Evolutionary conservation across 2,113 vertebrate genomes (phyloP).

Genomic region (Herpailurus yagouaroundi): DNA sequence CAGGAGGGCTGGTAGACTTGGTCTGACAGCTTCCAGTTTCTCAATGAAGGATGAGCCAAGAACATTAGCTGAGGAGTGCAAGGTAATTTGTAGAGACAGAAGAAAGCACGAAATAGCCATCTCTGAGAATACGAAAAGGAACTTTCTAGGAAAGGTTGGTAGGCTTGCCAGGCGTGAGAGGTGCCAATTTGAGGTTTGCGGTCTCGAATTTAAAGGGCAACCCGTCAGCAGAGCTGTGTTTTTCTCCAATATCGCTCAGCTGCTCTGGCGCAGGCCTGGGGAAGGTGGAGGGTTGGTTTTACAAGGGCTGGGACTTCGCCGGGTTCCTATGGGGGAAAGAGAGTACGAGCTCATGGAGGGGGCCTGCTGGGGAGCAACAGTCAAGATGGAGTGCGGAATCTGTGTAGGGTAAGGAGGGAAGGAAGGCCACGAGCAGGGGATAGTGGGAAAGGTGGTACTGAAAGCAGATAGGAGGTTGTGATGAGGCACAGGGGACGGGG

Average conservation of each 20-base stretch:
- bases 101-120: not conserved
- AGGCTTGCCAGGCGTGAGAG: constrained; percentile 36
- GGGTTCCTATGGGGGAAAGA: not conserved
- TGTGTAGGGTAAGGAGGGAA: not conserved
- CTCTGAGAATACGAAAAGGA: not conserved
- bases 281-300: not conserved
- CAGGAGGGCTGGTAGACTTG: not conserved
- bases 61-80: not conserved
- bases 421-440: not conserved
- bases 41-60: not conserved
- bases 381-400: accelerated
- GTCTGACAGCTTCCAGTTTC: not conserved
- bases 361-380: not conserved
- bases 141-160: constrained; percentile 72
- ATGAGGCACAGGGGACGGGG: not conserved
- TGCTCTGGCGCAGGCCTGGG: not conserved
- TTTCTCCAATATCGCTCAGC: not conserved
- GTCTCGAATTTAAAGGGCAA: constrained; percentile 64
- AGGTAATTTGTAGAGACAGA: not conserved
- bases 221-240: not conserved
- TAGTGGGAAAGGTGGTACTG: no score
- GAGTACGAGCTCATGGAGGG: not conserved
- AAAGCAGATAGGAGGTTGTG: not conserved
- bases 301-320: not conserved
- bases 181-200: constrained; percentile 77